These are phyloP conservation scores for Pitta sordida DNA, from an alignment of 2,113 vertebrate species.

Conservation along the genomic window DNA sequence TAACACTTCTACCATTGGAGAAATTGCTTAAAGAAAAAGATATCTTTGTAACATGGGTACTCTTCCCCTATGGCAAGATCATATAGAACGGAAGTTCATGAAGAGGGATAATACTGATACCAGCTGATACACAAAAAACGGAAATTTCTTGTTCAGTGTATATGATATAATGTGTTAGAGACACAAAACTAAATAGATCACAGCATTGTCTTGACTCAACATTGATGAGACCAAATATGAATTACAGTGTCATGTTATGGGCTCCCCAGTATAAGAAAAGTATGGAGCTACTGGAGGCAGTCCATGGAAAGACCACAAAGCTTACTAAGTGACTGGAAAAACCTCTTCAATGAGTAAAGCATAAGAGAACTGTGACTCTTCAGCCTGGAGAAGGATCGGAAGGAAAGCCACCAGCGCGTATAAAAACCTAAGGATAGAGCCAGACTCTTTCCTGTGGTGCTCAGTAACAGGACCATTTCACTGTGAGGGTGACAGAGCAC, in stretches of 20 bases:
- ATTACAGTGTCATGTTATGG: neutral
- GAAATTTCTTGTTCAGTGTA: neutral
- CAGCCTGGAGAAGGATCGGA: neutral
- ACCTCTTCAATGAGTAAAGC: neutral
- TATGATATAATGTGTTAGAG: neutral
- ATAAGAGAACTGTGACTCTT: neutral
- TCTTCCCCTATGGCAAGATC: neutral
- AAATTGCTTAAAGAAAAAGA: neutral
- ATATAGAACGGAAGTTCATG: neutral
- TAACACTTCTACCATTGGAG: neutral
- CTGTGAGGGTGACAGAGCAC: rapidly evolving
- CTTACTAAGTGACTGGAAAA: neutral
- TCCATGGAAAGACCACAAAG: neutral
- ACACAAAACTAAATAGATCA: neutral
- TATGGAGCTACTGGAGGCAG: neutral
- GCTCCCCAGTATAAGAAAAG: neutral
- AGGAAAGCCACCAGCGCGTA: neutral
- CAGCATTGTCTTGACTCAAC: neutral
- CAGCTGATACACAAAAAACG: neutral
- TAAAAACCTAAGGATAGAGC: neutral
- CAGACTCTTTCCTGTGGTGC: neutral
- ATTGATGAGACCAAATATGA: neutral
- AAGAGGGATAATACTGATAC: neutral
- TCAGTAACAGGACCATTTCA: neutral
- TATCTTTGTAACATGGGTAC: neutral